Evolutionary conservation across 2,797 vertebrate genomes (phyloP).

Genomic region (Hephaestus fuliginosus): DNA sequence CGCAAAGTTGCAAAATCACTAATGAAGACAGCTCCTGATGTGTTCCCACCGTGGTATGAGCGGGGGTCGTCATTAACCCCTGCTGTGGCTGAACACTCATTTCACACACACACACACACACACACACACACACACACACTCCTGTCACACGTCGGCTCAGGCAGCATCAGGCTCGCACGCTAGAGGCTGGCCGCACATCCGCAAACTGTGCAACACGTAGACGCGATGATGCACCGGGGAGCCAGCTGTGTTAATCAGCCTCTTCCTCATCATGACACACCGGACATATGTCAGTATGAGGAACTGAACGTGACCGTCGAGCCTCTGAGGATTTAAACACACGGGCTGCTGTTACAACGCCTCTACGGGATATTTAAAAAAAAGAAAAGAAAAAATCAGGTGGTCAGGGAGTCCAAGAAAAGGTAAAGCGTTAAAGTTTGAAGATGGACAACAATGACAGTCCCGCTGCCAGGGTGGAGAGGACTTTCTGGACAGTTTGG

Average conservation of each 20-base stretch:
- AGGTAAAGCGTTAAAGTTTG: neutral
- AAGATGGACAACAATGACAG: slow-evolving; percentile 74
- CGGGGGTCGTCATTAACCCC: neutral
- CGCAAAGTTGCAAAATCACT: neutral
- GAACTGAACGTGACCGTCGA: slow-evolving; percentile 50
- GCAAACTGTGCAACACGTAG: slow-evolving; percentile 34
- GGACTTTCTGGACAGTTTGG: slow-evolving; percentile 82
- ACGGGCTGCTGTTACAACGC: neutral
- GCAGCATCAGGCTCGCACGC: neutral
- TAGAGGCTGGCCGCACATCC: slow-evolving; percentile 38
- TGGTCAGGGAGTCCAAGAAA: neutral
- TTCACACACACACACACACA: neutral
- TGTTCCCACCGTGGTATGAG: neutral
- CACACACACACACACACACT: neutral
- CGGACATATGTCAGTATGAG: slow-evolving; percentile 50
- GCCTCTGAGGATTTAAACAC: neutral
- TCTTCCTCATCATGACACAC: slow-evolving; percentile 73
- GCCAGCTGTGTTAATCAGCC: slow-evolving; percentile 45
- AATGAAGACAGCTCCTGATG: neutral
- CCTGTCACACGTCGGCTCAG: neutral
- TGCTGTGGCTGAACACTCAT: neutral
- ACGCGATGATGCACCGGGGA: neutral
- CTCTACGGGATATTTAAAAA: neutral
- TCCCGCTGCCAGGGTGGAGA: slow-evolving; percentile 61
- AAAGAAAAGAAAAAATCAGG: neutral